Conservation (phyloP, 2,113 vertebrate genomes). For the Seriola dumerili region DNA sequence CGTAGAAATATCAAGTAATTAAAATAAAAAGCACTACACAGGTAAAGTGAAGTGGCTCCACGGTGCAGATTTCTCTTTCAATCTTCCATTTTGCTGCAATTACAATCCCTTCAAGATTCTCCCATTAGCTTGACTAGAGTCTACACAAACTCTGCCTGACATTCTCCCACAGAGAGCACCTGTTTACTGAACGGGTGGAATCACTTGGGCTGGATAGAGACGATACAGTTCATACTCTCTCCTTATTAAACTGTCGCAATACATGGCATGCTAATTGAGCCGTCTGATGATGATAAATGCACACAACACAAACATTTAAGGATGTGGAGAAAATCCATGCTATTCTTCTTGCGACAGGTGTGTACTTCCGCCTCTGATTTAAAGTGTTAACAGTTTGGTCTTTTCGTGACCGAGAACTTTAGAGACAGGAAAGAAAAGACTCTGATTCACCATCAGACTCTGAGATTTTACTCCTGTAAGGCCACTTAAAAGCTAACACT, state of each 20-base stretch:
- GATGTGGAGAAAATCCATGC: slow-evolving; percentile 28
- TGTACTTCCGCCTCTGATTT: slow-evolving; percentile 60
- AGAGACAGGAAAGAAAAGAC: slow-evolving; percentile 21
- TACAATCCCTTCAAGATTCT: slow-evolving; percentile 32
- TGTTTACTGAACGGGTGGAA: slow-evolving; percentile 40
- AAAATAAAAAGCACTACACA: slow-evolving; percentile 1
- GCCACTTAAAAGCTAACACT: slow-evolving; percentile 52
- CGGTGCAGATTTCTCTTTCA: background rate
- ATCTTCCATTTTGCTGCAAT: slow-evolving; percentile 31
- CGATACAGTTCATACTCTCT: slow-evolving; percentile 14
- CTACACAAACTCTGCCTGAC: slow-evolving; percentile 6
- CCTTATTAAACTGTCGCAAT: slow-evolving; percentile 12
- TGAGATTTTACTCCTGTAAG: slow-evolving; percentile 40
- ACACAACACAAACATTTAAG: slow-evolving; percentile 47
- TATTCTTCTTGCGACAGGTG: slow-evolving; percentile 50
- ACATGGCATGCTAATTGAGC: slow-evolving; percentile 36
- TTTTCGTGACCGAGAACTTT: slow-evolving; percentile 22
- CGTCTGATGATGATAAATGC: slow-evolving; percentile 45
- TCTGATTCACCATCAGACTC: slow-evolving; percentile 36
- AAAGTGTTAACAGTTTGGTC: slow-evolving; percentile 52
- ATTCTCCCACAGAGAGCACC: slow-evolving; percentile 29
- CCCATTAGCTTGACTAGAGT: slow-evolving; percentile 32
- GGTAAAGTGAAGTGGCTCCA: background rate
- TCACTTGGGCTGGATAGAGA: slow-evolving; percentile 21
- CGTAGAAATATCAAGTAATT: background rate